Evolutionary conservation across 2,113 vertebrate species (phyloP), one percentile per base, ranked within the genome.

Genomic region (human (Homo sapiens)): DNA sequence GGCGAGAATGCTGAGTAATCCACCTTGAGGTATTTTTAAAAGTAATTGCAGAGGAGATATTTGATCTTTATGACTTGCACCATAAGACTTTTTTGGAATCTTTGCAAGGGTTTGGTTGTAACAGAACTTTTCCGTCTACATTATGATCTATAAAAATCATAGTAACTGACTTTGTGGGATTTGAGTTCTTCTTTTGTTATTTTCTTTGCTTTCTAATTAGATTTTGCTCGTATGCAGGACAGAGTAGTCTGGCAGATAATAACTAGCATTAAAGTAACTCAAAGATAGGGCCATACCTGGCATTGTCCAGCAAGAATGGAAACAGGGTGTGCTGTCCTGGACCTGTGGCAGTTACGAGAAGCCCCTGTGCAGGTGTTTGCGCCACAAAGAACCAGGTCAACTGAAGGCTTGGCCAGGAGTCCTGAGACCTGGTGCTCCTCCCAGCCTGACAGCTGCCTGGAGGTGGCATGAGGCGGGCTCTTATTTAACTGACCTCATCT

Each of bases 101-200:
- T 97, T 96, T 97, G 92, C 85, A 90, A 96, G 93, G 82, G 57
- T 50, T 94, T 92, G 70, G 61, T 96, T 96, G 70, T 82, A 96
- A 96, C 91, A 95, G 96, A 96, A 86, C 86, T 94, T 97, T 96
- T 83, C 92, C 57, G 57, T 97, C 93, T 61, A 70, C 2, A 88
- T 64, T 64, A 81, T 0, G 14, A 68, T 97, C 97, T 96, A 61
- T 98, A 97, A 98, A 98, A 97, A 96, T 94, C 61, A 40, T 66
- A 76, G 57, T 83, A 92, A 93, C 86, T 96, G 86, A 96, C 83
- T 97, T 97, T 91, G 88, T 80, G 93, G 86, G 79, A 45, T 89
- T 89, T 87, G n/a, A 87, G 27, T 86, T 97, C 95, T 97, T 76
- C 91, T 97, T 97, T 97, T 93, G 66, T 86, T 96, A 90, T 89